Evolutionary conservation across 2,797 vertebrate species (phyloP), one percentile per base, ranked within the genome.

Genomic region (Pogonophryne albipinna): DNA sequence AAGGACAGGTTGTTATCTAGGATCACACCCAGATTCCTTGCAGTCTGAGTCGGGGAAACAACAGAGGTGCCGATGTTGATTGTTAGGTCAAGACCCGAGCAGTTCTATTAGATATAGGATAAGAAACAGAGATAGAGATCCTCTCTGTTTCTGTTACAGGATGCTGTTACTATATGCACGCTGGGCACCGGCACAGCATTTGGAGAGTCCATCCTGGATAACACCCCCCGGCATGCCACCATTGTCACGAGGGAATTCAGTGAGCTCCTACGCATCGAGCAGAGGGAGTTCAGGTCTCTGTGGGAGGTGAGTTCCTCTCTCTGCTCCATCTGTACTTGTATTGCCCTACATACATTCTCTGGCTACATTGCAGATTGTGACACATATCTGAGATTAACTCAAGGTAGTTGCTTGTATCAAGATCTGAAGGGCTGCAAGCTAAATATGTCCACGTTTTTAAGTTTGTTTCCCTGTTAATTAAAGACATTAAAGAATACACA

Each of bases 181-280:
- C 91, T 99, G 94, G 97, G 97, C 71, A 94, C 96, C 12, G 98
- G 98, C 84, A 98, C 97, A 0, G 97, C 98, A 41, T 99, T 99
- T 77, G 98, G 98, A 91, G 98, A 99, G 93, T 99, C 98, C 14
- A 97, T 99, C 90, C 93, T 99, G 92, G 97, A 99, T 91, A 98
- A 99, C 91, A 98, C 97, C 1, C 98, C 98, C 44, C 96, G 98
- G 69, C 98, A 98, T 83, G 98, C 98, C 12, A 99, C 98, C 82
- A 98, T 99, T 1, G 96, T 99, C 85, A 99, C 98, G 8, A 93
- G 96, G 81, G 98, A 99, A 86, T 93, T 91, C 82, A 98, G 97
- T 0, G 97, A 99, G 59, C 96, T 99, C 52, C 96, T 99, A 67
- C 97, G 97, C 73, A 96, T 99, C 23, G 97, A 98, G 76, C 97